Conservation (phyloP, 2,888 invertebrate genomes). For the Perithous albicinctus region DNA sequence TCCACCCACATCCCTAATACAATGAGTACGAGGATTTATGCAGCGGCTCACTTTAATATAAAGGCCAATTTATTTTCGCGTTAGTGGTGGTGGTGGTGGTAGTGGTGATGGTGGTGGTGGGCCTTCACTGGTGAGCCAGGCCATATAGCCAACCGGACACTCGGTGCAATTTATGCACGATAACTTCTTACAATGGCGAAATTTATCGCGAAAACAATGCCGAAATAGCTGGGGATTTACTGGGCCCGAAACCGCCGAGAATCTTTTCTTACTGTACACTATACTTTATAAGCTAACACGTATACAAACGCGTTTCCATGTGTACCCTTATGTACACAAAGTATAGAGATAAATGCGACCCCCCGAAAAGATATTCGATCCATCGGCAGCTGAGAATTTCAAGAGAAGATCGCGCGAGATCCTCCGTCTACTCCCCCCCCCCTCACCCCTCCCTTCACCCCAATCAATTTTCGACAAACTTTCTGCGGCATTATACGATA, state of each 20-base stretch:
- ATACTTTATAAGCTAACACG: conserved; percentile 12
- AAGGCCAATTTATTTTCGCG: conserved; percentile 80
- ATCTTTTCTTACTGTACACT: conserved; percentile 53
- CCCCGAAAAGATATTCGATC: conserved; percentile 59
- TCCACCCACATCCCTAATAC: conserved; percentile 80
- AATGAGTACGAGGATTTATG: conserved; percentile 81
- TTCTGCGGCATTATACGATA: conserved; percentile 35
- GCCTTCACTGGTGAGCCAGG: conserved; percentile 24
- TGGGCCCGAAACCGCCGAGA: conserved; percentile 47
- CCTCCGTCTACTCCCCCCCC: conserved; percentile 52
- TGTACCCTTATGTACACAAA: conserved; percentile 7
- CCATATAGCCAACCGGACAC: conserved; percentile 55
- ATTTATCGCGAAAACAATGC: conserved; percentile 80
- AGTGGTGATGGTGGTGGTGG: conserved; percentile 44
- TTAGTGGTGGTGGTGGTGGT: conserved; percentile 50
- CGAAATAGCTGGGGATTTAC: conserved; percentile 65
- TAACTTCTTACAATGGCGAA: conserved; percentile 75
- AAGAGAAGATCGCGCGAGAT: conserved; percentile 47
- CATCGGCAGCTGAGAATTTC: conserved; percentile 42
- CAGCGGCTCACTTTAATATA: conserved; percentile 80
- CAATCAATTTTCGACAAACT: conserved; percentile 66
- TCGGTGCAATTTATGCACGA: conserved; percentile 78
- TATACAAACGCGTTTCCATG: neutral
- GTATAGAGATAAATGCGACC: neutral
- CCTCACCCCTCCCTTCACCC: too few relatives aligned